Base-by-base conservation (phyloP, 1,140 invertebrate genomes). In the Atta colombica region DNA sequence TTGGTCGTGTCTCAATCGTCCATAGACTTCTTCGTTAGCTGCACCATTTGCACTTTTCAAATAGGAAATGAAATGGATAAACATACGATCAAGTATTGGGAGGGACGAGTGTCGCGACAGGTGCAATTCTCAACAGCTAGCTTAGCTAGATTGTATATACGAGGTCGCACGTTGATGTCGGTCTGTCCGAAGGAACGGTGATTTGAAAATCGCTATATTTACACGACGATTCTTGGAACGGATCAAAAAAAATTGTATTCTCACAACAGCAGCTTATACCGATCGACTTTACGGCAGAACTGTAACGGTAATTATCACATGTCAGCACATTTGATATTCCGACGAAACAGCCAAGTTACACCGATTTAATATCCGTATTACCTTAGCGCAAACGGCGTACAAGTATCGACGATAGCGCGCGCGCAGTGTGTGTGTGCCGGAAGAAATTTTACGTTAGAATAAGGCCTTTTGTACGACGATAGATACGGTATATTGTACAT, bases 301-400 rank as follows among this genome's bases (percentile, higher is more conserved):
- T 25, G 55, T 49, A 51, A 82, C 80, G 80, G 80, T 84, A 84
- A 75, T 35, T 75, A 75, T 75, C 28, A 80, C 49, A 25, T 35
- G 18, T 21, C 21, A 14, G 45, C 31, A 69, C 18, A 18, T 58
- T 71, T 49, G 35, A 58, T 58, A 69, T 28, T 39, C 77, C 49
- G 21, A 39, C 12, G 18, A 18, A 69, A 58, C 31, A 14, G 16
- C 49, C 14, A 21, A n/a, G 10, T 39, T 21, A 18, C 18, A 0
- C 65, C 35, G 35, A 39, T 69, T 45, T 16, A 31, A 25, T 55
- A 35, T 63, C 53, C 53, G n/a, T 12, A 45, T 81, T 71, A 65
- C 31, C 45, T 16, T n/a, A 18, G 31, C 16, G 39, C 6, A 45
- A 25, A 8, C 2, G 7, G 31, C 14, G 5, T 39, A 18, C n/a